Conservation (phyloP, 2,113 vertebrate genomes). For the Embiotoca jacksoni region DNA sequence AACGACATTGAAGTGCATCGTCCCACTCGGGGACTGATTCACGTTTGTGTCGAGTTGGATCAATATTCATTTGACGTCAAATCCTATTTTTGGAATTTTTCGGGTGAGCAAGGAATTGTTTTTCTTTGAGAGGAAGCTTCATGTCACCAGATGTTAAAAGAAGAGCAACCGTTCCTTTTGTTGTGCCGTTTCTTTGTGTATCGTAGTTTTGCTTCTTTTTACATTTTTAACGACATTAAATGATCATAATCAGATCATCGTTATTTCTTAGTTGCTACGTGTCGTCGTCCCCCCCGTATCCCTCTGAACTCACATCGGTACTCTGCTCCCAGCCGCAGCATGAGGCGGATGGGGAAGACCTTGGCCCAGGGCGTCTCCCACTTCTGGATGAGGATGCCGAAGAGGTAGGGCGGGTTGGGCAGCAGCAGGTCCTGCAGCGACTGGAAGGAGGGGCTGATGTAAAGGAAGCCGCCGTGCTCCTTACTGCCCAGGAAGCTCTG, state of each 20-base stretch:
- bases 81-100: too few species aligned
- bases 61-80: too few species aligned
- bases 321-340: constrained; percentile 97
- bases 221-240: background rate
- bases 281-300: background rate
- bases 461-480: constrained; percentile 97
- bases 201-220: too few species aligned
- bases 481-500: constrained; percentile 97
- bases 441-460: constrained; percentile 95
- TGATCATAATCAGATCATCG: background rate
- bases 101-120: too few species aligned
- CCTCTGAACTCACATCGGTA: constrained; percentile 92
- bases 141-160: too few species aligned
- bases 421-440: constrained; percentile 96
- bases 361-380: constrained; percentile 99
- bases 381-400: constrained; percentile 98
- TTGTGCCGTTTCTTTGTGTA: too few species aligned
- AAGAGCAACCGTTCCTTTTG: too few species aligned
- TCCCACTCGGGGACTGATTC: too few species aligned
- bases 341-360: constrained; percentile 97
- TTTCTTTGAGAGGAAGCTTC: too few species aligned
- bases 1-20: too few species aligned
- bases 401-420: constrained; percentile 95
- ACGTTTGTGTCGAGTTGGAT: too few species aligned
- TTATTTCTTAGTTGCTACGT: background rate